These are phyloP conservation scores for Ciconia boyciana DNA, from an alignment of 2,113 vertebrate genomes.

Conservation along the genomic window DNA sequence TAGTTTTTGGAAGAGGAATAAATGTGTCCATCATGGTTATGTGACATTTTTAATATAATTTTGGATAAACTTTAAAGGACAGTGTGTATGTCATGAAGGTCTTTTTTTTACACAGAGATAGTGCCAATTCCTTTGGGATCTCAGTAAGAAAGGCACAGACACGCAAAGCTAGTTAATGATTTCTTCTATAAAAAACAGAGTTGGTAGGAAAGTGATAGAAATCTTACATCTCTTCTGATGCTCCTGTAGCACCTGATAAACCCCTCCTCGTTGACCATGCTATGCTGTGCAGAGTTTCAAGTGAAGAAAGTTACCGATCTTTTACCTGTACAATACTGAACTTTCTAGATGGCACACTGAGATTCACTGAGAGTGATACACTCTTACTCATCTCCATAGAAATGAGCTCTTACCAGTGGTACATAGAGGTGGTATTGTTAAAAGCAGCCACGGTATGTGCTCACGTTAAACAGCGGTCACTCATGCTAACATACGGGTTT, in stretches of 20 bases:
- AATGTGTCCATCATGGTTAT: background rate
- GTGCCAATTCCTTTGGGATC: background rate
- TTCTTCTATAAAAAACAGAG: background rate
- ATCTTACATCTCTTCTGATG: background rate
- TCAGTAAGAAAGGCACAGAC: background rate
- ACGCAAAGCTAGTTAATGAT: background rate
- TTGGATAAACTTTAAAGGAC: background rate
- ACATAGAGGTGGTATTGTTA: background rate
- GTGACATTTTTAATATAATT: background rate
- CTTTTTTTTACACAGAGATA: background rate
- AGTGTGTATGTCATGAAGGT: background rate
- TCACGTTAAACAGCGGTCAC: background rate
- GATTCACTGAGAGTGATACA: background rate
- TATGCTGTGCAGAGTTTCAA: background rate
- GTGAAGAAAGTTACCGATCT: background rate
- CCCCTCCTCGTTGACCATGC: rapidly evolving
- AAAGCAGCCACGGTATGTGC: rapidly evolving
- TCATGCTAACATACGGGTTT: background rate
- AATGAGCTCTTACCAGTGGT: background rate
- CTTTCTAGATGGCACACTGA: background rate
- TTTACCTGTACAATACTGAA: background rate
- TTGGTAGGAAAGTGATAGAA: background rate
- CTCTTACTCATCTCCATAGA: background rate
- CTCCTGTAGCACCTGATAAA: background rate
- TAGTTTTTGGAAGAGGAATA: background rate